Percentiles rank a stretch among this genome's conserved stretches.
These are phyloP conservation scores for Cybosia mesomella DNA, from an alignment of 2,888 invertebrate genomes.

Conservation along the genomic window DNA sequence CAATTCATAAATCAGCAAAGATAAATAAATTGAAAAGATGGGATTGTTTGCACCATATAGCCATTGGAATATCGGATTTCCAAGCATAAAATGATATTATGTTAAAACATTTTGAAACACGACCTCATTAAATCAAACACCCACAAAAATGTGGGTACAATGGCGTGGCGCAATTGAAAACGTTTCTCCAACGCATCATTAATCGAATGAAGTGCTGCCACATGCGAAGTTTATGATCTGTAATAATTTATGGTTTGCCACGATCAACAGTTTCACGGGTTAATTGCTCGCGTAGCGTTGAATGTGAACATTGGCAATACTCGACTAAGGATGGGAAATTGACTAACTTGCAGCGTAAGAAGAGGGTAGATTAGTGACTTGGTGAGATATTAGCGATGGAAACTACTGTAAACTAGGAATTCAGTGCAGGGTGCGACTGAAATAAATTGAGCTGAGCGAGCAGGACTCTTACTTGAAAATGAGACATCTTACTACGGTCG, in stretches of 20 bases:
- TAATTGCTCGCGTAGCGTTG: constrained; percentile 50
- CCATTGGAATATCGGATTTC: no score
- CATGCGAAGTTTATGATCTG: constrained; percentile 58
- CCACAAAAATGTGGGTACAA: constrained; percentile 13
- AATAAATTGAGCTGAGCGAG: no score
- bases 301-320: constrained; percentile 41
- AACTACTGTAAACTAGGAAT: no score
- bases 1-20: no score
- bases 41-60: no score
- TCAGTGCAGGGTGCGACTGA: no score
- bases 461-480: no score
- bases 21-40: no score
- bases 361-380: background rate
- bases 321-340: constrained; percentile 7
- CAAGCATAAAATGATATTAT: background rate
- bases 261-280: constrained; percentile 55
- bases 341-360: no score
- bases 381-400: background rate
- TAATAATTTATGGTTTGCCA: constrained; percentile 58
- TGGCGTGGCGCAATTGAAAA: constrained; percentile 15
- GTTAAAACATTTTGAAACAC: background rate
- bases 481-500: no score
- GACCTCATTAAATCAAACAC: constrained; percentile 15
- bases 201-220: constrained; percentile 40
- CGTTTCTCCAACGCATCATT: constrained; percentile 29